phyloP scores from a whole-genome alignment of 92 coral and sea anemone genomes.

The Metridium senile region DNA sequence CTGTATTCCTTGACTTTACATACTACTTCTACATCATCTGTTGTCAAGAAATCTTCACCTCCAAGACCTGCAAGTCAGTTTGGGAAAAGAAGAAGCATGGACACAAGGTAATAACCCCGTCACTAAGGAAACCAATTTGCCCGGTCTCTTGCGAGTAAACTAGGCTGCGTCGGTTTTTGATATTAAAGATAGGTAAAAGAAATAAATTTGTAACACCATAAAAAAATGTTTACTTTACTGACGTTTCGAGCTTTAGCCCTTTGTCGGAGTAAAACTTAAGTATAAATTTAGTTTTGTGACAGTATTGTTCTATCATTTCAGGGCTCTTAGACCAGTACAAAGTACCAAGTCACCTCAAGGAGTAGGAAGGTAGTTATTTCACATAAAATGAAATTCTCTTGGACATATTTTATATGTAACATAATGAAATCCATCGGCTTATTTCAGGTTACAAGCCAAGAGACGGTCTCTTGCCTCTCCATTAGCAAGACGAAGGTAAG shows the following conservation, averaged over 20 bases:
- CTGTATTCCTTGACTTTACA: constrained; percentile 24
- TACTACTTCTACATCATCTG: constrained; percentile 20
- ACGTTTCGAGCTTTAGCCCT: no score
- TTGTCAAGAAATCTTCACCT: constrained; percentile 35
- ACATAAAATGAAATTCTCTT: neutral
- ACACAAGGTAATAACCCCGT: constrained; percentile 16
- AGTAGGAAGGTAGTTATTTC: constrained; percentile 47
- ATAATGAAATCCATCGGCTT: no score
- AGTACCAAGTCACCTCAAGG: constrained; percentile 87
- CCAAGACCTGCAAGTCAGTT: constrained; percentile 23
- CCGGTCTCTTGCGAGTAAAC: no score
- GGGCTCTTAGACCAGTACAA: constrained; percentile 92
- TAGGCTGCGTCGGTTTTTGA: no score
- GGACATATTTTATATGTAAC: no score
- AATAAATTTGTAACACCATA: no score
- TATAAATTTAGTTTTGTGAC: no score
- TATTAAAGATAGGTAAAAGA: no score
- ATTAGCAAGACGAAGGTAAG: constrained; percentile 20
- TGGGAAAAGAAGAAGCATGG: constrained; percentile 70
- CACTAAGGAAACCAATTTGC: no score
- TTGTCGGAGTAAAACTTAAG: no score
- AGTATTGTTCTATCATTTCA: no score
- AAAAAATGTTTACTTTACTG: no score
- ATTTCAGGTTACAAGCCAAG: constrained; percentile 2
- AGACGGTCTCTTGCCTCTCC: constrained; percentile 23